Evolutionary conservation across 2,797 vertebrate species (phyloP).

Genomic region (Anas acuta): DNA sequence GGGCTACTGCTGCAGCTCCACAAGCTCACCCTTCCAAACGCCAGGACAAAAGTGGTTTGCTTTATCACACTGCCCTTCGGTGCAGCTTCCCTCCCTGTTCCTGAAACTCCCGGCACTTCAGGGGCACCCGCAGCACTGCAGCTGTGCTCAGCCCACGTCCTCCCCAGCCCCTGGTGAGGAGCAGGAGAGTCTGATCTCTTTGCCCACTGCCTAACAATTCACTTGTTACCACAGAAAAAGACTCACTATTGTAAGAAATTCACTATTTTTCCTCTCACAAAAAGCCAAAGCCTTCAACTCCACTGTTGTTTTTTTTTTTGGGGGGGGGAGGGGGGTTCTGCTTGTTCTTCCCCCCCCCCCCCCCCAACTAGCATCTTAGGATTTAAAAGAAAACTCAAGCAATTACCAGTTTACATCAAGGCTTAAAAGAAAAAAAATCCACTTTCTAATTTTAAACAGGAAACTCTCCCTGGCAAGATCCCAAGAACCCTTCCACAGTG

Average conservation of each 20-base stretch:
- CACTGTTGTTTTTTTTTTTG: not conserved
- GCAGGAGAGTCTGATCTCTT: fast-evolving
- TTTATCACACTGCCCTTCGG: not conserved
- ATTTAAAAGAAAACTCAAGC: conserved; percentile 17
- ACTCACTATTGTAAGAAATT: not conserved
- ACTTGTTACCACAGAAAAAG: not conserved
- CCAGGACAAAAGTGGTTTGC: not conserved
- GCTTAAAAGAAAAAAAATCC: not conserved
- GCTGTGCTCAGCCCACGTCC: not conserved
- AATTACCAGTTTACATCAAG: conserved; percentile 5
- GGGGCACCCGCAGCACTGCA: fast-evolving
- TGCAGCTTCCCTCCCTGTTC: fast-evolving
- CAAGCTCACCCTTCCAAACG: not conserved
- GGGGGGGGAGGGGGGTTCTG: not conserved
- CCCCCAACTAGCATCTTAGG: not conserved
- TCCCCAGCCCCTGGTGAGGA: not conserved
- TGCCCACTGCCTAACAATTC: not conserved
- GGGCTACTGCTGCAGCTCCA: not conserved
- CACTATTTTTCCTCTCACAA: not conserved
- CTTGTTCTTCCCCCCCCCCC: not conserved
- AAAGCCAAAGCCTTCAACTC: not conserved
- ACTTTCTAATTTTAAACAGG: conserved; percentile 50
- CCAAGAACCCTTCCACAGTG: not conserved
- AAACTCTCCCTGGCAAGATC: conserved; percentile 48
- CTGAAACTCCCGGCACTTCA: not conserved